Percentiles rank a stretch among this genome's conserved stretches.
Conservation (phyloP, 2,797 vertebrate species). For the Halcyon leucocephala region DNA sequence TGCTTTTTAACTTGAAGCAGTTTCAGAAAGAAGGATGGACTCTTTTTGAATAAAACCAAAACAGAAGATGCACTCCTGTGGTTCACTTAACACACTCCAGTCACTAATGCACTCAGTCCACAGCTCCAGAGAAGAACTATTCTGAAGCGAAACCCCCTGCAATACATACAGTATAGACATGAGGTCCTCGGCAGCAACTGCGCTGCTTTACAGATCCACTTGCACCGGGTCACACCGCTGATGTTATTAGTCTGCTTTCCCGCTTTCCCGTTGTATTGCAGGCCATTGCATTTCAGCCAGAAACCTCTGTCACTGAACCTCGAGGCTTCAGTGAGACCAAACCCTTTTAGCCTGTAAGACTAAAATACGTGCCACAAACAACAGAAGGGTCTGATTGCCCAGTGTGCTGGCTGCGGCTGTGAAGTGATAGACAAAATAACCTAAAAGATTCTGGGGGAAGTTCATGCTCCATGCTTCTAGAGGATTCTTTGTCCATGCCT, state of each 20-base stretch:
- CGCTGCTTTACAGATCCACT: not conserved
- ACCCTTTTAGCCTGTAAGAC: not conserved
- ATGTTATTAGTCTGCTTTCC: not conserved
- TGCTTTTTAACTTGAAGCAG: not conserved
- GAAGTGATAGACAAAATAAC: not conserved
- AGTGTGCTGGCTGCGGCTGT: not conserved
- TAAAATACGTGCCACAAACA: not conserved
- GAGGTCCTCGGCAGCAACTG: not conserved
- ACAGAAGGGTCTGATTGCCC: not conserved
- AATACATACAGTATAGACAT: not conserved
- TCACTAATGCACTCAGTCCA: not conserved
- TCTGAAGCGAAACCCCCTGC: not conserved
- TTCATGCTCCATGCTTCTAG: not conserved
- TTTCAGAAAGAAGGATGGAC: not conserved
- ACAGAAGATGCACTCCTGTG: not conserved
- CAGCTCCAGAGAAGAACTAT: not conserved
- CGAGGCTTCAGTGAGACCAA: not conserved
- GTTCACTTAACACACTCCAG: not conserved
- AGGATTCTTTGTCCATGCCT: not conserved
- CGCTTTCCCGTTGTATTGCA: accelerated
- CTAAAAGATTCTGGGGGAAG: not conserved
- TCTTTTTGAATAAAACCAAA: not conserved
- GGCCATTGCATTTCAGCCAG: not conserved
- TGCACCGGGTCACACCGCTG: not conserved
- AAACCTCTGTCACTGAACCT: not conserved